Base-by-base conservation (phyloP, 2,888 invertebrate genomes). In the Crocallis elinguaria region DNA sequence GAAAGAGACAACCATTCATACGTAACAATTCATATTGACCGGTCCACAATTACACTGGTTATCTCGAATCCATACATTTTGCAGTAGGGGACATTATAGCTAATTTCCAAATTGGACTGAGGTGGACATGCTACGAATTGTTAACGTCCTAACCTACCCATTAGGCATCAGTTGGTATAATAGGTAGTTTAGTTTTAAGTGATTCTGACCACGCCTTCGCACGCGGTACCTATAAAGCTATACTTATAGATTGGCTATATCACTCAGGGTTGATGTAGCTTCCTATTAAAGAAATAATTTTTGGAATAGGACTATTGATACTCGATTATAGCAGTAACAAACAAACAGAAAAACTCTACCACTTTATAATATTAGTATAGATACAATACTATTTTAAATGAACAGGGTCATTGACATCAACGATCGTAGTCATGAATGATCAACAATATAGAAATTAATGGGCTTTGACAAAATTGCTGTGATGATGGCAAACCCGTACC, bases 21-120 rank as follows among this genome's bases (percentile, higher is more conserved):
- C 66, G 61, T 65, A 70, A 68, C 63, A 46, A 5, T 1, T 5
- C 35, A 7, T 42, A 59, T 60, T 69, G 69, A 65, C 66, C 65
- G 56, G 57, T 63, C 53, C 62, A 65, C 65, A 69, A 69, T 69
- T 72, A 71, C 66, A 66, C 50, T 67, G 42, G 69, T 71, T 79
- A 77, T 78, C 73, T 73, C 62, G 66, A 71, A 64, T 67, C 68
- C 69, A 78, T 79, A 74, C 67, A 77, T 81, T 79, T 77, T 72
- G 75, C 74, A 73, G 53, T 61, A 69, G 66, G 66, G 54, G 64
- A 69, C 69, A 73, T 76, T 77, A 77, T 69, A 63, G 64, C 60
- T 61, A 56, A 66, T 65, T 67, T 69, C 61, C 64, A 69, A 73
- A 73, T 70, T 59, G 66, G 59, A 60, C 65, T 59, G 66, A 66